Evolutionary conservation across 1,140 invertebrate genomes (phyloP).

Genomic region (Bombus affinis): DNA sequence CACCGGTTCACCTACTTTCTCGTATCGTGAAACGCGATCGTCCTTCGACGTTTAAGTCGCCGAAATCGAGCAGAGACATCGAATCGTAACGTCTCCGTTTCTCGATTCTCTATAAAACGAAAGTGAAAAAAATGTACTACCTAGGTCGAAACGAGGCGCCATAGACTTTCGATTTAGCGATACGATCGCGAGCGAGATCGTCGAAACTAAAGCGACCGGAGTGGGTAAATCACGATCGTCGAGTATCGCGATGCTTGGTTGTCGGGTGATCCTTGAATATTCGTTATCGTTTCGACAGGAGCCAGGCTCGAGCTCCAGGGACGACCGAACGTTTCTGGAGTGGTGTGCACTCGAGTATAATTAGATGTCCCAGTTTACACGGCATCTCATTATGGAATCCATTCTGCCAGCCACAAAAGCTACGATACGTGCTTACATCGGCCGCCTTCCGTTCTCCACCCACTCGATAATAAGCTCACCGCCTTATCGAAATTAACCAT

Average conservation of each 20-base stretch:
- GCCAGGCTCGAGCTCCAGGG: constrained; percentile 54
- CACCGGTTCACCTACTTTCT: background rate
- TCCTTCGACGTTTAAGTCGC: background rate
- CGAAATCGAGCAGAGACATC: background rate
- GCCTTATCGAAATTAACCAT: constrained; percentile 56
- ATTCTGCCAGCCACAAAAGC: constrained; percentile 64
- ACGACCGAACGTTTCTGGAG: constrained; percentile 60
- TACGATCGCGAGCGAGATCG: background rate
- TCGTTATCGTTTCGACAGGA: constrained; percentile 54
- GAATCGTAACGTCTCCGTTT: too few relatives aligned
- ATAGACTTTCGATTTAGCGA: background rate
- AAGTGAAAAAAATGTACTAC: too few relatives aligned
- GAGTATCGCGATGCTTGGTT: constrained; percentile 9
- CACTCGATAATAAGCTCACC: constrained; percentile 63
- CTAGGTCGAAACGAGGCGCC: background rate
- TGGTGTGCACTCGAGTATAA: constrained; percentile 73
- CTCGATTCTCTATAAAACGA: too few relatives aligned
- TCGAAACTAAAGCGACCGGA: background rate
- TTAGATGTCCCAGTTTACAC: constrained; percentile 75
- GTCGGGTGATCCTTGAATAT: constrained; percentile 51
- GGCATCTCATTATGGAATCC: constrained; percentile 74
- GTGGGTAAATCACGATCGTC: constrained; percentile 16
- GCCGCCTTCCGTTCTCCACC: constrained; percentile 43
- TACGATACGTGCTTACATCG: constrained; percentile 54
- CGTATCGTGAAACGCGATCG: background rate